These are phyloP conservation scores for Oryzias javanicus DNA, from an alignment of 2,113 vertebrate genomes.

Conservation along the genomic window DNA sequence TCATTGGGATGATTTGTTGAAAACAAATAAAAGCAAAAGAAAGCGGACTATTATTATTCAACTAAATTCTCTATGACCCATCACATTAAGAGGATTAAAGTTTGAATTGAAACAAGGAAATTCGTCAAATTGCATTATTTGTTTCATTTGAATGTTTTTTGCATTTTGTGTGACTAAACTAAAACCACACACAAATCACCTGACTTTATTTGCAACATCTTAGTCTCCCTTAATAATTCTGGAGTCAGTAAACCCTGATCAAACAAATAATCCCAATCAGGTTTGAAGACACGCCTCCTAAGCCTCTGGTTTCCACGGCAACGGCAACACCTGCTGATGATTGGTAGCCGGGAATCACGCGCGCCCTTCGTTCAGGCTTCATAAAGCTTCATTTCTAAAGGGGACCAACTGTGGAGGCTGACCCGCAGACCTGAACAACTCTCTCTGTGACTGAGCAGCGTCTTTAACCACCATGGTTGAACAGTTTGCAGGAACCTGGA, in stretches of 20 bases:
- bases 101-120: too few species aligned
- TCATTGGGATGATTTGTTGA: too few species aligned
- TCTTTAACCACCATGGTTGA: constrained; percentile 76
- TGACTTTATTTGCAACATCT: neutral
- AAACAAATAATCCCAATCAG: constrained; percentile 17
- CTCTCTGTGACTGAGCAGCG: too few species aligned
- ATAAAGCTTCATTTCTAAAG: constrained; percentile 2
- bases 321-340: constrained; percentile 22
- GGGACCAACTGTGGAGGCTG: neutral
- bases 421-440: neutral
- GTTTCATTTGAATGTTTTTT: neutral
- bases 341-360: constrained; percentile 37
- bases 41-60: too few species aligned
- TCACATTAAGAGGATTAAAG: too few species aligned
- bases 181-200: neutral
- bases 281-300: constrained; percentile 49
- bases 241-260: constrained; percentile 11
- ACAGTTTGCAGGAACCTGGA: constrained; percentile 85
- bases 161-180: neutral
- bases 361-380: constrained; percentile 25
- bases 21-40: too few species aligned
- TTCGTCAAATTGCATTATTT: neutral
- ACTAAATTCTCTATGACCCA: too few species aligned
- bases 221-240: neutral
- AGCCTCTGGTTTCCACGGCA: constrained; percentile 33